phyloP scores from a whole-genome alignment of 2,113 vertebrate species.

The Prinia subflava region DNA sequence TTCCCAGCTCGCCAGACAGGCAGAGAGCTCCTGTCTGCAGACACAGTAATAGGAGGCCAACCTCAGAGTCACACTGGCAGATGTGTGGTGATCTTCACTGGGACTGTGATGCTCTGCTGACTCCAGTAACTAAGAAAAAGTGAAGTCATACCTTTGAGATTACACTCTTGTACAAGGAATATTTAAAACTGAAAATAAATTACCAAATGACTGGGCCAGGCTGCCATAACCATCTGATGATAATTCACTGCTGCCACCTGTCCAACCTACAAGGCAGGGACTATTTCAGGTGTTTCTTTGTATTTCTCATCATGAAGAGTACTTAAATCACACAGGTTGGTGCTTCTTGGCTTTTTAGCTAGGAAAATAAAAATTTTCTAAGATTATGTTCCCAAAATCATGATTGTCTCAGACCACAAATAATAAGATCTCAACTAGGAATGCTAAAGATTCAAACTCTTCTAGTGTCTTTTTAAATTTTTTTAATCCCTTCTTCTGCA shows the following conservation, averaged over 20 bases:
- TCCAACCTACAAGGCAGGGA: not conserved
- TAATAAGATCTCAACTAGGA: not conserved
- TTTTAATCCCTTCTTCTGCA: not conserved
- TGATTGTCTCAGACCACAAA: not conserved
- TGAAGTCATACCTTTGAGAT: not conserved
- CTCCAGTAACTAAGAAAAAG: not conserved
- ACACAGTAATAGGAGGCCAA: not conserved
- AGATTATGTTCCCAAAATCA: not conserved
- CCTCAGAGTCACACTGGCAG: not conserved
- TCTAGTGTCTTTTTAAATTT: not conserved
- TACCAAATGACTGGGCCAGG: not conserved
- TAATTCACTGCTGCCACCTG: not conserved
- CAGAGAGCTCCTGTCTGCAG: not conserved
- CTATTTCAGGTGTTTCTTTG: not conserved
- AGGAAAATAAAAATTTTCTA: not conserved
- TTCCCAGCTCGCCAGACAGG: not conserved
- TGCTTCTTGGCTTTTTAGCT: not conserved
- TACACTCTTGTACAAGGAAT: not conserved
- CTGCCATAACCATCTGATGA: not conserved
- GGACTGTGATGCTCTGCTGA: not conserved
- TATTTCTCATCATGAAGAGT: not conserved
- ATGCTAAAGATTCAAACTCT: not conserved
- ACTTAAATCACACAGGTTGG: not conserved
- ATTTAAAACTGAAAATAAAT: not conserved
- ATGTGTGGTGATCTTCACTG: accelerated